phyloP scores from a whole-genome alignment of 2,797 vertebrate species.

The Lepilemur septentrionalis region DNA sequence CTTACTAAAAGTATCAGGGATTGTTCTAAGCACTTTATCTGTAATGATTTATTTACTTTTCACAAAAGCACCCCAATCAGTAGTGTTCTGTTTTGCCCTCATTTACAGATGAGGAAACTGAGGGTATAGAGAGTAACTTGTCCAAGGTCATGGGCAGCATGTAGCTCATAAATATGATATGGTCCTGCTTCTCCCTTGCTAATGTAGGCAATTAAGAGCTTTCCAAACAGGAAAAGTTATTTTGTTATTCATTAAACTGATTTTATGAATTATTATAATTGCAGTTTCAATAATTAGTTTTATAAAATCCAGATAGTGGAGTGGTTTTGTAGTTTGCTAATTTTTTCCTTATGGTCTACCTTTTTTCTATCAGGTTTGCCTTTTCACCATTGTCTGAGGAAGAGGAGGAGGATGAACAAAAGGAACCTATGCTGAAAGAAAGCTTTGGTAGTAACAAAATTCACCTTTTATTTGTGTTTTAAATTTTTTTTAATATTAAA shows the following conservation, averaged over 20 bases:
- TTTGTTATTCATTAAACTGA: not conserved
- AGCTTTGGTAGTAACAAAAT: conserved; percentile 90
- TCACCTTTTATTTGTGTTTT: conserved; percentile 1
- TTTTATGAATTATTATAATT: not conserved
- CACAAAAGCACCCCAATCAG: not conserved
- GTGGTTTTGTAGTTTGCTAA: not conserved
- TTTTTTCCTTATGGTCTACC: not conserved
- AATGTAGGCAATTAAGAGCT: not conserved
- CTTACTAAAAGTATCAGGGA: not conserved
- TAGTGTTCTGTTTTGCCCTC: not conserved
- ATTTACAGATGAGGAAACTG: not conserved
- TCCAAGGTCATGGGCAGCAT: not conserved
- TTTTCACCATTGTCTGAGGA: conserved; percentile 97
- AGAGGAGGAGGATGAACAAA: conserved; percentile 95
- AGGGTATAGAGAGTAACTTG: not conserved
- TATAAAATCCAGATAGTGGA: not conserved
- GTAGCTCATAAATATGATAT: not conserved
- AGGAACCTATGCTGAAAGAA: conserved; percentile 98
- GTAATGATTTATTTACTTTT: conserved; percentile 8
- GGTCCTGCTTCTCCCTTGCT: not conserved
- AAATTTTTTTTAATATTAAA: conserved; percentile 4
- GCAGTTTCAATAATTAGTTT: not conserved
- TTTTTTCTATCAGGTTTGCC: conserved; percentile 89
- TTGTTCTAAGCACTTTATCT: not conserved
- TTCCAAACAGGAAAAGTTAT: not conserved